Evolutionary conservation across 2,888 invertebrate species (phyloP).

Genomic region (Leptinotarsa rubiginosa): DNA sequence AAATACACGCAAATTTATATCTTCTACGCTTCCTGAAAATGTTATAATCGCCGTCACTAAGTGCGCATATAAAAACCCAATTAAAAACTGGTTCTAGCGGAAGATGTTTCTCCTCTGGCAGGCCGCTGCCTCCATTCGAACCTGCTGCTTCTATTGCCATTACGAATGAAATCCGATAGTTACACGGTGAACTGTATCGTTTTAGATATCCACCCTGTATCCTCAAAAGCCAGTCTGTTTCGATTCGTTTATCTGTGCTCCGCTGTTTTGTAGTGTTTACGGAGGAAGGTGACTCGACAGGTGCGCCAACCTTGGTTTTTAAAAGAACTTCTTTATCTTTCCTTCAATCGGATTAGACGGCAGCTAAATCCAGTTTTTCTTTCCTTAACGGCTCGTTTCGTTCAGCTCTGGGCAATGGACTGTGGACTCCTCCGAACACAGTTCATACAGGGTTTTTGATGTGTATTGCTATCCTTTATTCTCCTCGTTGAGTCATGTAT

Average conservation of each 20-base stretch:
- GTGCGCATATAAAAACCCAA: conserved; percentile 17
- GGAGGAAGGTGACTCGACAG: conserved; percentile 39
- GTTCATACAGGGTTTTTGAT: neutral
- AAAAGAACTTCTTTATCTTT: conserved; percentile 47
- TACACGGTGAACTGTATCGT: neutral
- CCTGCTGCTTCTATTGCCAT: conserved; percentile 12
- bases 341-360: conserved; percentile 50
- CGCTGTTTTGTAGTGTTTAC: conserved; percentile 12
- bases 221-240: neutral
- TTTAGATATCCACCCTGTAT: conserved; percentile 1
- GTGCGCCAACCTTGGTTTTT: conserved; percentile 53
- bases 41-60: conserved; percentile 14
- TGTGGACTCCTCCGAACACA: conserved; percentile 11
- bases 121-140: neutral
- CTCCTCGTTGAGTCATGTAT: neutral
- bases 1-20: neutral
- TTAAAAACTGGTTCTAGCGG: conserved; percentile 20
- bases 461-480: neutral
- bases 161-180: conserved; percentile 7
- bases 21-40: conserved; percentile 19
- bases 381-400: conserved; percentile 33
- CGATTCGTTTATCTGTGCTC: conserved; percentile 7
- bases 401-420: conserved; percentile 4
- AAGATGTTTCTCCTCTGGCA: conserved; percentile 13
- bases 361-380: conserved; percentile 48